Conservation (phyloP, 2,888 invertebrate species). For the Dryococelus australis region DNA sequence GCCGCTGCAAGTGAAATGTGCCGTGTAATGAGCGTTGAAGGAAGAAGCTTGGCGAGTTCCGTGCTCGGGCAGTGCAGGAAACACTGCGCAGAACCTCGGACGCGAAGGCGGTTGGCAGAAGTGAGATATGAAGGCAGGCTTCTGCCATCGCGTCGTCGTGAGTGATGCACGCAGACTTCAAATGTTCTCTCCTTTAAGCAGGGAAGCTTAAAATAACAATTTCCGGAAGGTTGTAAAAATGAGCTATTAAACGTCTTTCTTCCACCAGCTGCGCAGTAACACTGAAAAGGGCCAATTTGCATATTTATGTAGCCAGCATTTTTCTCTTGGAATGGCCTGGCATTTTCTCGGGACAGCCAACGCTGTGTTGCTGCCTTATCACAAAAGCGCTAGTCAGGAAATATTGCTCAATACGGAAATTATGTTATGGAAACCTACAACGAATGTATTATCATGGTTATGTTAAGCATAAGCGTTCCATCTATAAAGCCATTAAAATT, state of each 20-base stretch:
- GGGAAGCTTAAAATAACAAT: neutral
- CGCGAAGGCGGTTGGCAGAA: neutral
- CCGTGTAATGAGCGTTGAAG: neutral
- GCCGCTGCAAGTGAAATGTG: neutral
- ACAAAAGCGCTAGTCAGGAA: neutral
- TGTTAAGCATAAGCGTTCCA: neutral
- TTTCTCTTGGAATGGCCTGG: neutral
- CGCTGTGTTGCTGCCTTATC: neutral
- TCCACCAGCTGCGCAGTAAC: neutral
- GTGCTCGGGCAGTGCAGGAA: neutral
- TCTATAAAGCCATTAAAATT: too few relatives aligned
- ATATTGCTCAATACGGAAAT: neutral
- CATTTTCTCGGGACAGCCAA: neutral
- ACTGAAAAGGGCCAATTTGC: neutral
- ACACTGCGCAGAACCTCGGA: neutral
- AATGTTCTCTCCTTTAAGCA: neutral
- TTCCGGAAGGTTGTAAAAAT: neutral
- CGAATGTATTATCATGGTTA: neutral
- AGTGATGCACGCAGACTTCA: neutral
- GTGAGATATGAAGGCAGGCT: neutral
- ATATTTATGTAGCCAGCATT: neutral
- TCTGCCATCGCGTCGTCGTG: neutral
- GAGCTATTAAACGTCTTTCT: neutral
- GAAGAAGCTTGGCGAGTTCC: neutral
- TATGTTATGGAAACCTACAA: neutral